Percentiles rank a stretch among this genome's conserved stretches.
These are phyloP conservation scores for Scrobipalpa atriplicella DNA, from an alignment of 2,888 invertebrate genomes.

Conservation along the genomic window DNA sequence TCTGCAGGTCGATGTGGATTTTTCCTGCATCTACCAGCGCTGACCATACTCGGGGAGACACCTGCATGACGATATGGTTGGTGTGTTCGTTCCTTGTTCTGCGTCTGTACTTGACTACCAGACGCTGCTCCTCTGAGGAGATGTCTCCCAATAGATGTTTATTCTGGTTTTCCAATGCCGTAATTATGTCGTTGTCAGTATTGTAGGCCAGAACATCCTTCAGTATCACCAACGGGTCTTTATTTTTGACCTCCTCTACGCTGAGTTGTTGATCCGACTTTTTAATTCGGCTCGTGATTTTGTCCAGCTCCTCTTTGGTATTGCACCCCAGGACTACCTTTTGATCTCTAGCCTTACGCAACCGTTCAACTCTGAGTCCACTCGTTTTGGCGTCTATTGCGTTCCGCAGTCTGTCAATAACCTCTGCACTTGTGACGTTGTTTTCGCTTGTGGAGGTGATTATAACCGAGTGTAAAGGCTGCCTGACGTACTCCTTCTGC, in stretches of 20 bases:
- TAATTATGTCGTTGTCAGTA: not conserved
- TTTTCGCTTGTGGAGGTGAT: constrained; percentile 25
- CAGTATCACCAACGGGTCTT: constrained; percentile 7
- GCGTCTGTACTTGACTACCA: not conserved
- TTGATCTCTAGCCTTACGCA: constrained; percentile 32
- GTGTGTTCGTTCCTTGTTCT: constrained; percentile 4
- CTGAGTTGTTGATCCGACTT: not conserved
- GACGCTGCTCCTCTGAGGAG: not conserved
- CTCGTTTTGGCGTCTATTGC: constrained; percentile 32
- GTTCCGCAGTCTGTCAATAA: constrained; percentile 25
- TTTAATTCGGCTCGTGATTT: not conserved
- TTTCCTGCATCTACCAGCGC: too few relatives aligned
- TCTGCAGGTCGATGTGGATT: not conserved
- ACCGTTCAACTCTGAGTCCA: not conserved
- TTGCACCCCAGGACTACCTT: constrained; percentile 29
- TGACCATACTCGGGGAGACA: not conserved
- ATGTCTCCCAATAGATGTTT: not conserved
- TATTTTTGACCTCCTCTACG: constrained; percentile 16
- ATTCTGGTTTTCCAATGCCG: not conserved
- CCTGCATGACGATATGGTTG: not conserved
- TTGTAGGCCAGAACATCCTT: not conserved
- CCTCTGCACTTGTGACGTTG: constrained; percentile 32
- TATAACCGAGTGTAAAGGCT: constrained; percentile 29
- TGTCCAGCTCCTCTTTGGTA: constrained; percentile 19
- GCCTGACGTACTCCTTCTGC: too few relatives aligned